Percentiles rank a stretch among this genome's conserved stretches.
phyloP scores from a whole-genome alignment of 2,888 invertebrate species.

The Noctua pronuba region DNA sequence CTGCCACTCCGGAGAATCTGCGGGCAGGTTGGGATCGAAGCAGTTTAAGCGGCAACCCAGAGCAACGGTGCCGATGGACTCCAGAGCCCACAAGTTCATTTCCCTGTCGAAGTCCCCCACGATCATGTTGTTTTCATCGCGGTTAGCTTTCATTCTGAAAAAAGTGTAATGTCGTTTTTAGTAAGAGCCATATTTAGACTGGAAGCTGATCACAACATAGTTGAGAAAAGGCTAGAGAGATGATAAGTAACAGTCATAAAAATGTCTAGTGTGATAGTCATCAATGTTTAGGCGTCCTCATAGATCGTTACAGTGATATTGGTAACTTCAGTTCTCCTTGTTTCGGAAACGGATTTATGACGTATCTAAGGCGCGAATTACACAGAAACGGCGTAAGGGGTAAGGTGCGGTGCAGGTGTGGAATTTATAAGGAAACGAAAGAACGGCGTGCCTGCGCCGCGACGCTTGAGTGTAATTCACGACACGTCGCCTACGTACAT shows the following conservation, averaged over 20 bases:
- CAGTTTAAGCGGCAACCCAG: slow-evolving; percentile 83
- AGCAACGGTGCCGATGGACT: slow-evolving; percentile 86
- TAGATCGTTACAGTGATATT: too few species aligned
- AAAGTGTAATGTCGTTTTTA: background rate
- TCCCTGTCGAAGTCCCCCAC: slow-evolving; percentile 89
- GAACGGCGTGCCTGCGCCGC: too few species aligned
- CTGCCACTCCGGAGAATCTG: slow-evolving; percentile 78
- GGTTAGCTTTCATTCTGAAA: slow-evolving; percentile 88
- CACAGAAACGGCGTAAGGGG: too few species aligned
- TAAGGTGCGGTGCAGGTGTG: too few species aligned
- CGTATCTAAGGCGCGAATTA: too few species aligned
- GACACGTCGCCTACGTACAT: too few species aligned
- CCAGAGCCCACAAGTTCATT: slow-evolving; percentile 92
- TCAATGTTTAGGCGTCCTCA: background rate
- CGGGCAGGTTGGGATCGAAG: slow-evolving; percentile 76
- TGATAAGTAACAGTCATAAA: background rate
- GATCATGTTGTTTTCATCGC: slow-evolving; percentile 89
- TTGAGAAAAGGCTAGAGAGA: background rate
- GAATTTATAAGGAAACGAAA: too few species aligned
- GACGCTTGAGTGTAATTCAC: too few species aligned
- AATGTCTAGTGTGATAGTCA: background rate
- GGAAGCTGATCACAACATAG: background rate
- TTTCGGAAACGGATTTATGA: too few species aligned
- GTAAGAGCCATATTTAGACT: background rate
- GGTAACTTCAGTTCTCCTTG: too few species aligned